These are phyloP conservation scores for Drosophila suboccidentalis DNA, from an alignment of 2,888 invertebrate genomes.

Conservation along the genomic window DNA sequence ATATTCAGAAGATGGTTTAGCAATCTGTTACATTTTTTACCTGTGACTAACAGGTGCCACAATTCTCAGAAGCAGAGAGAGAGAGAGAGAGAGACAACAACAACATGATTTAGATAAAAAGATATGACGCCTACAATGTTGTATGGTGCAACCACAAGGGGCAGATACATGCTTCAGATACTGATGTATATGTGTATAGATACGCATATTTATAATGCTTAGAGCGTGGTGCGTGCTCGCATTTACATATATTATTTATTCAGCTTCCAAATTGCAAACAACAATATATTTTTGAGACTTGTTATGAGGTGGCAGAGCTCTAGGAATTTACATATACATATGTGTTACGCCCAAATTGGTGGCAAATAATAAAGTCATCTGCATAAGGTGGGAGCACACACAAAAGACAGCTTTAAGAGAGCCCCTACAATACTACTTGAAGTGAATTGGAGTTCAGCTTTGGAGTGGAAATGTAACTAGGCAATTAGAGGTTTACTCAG, in stretches of 20 bases:
- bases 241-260: conserved; percentile 72
- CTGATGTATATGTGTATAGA: conserved; percentile 8
- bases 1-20: conserved; percentile 42
- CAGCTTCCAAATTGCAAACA: conserved; percentile 73
- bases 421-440: background rate
- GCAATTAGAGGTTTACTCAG: conserved; percentile 53
- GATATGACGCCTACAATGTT: conserved; percentile 62
- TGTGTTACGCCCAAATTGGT: conserved; percentile 39
- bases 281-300: conserved; percentile 41
- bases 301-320: conserved; percentile 42
- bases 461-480: conserved; percentile 30
- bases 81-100: conserved; percentile 28
- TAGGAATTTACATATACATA: conserved; percentile 46
- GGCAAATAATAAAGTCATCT: conserved; percentile 38
- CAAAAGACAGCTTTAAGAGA: conserved; percentile 15
- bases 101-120: conserved; percentile 58
- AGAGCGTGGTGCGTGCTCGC: conserved; percentile 49
- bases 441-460: background rate
- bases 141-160: conserved; percentile 50
- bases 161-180: conserved; percentile 15
- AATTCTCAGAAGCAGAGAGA: conserved; percentile 39
- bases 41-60: conserved; percentile 62
- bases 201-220: conserved; percentile 36
- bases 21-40: conserved; percentile 22
- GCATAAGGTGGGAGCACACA: conserved; percentile 33